These are phyloP conservation scores for Oscarella lobularis DNA, from an alignment of 37 sponge, comb jelly and placozoan genomes.

Conservation along the genomic window DNA sequence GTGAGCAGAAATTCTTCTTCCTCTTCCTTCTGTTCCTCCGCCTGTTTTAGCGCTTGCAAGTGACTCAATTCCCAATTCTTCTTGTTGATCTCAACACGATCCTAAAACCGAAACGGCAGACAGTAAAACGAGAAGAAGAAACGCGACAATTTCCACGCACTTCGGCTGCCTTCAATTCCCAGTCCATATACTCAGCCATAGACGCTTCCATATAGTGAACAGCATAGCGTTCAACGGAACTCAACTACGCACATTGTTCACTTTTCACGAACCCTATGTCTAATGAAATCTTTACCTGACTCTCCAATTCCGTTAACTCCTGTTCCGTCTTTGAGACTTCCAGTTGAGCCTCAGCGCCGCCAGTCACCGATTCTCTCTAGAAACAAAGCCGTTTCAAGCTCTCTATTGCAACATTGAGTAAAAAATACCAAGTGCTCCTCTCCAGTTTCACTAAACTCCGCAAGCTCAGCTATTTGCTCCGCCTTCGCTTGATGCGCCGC, in stretches of 20 bases:
- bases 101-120: conserved; percentile 14
- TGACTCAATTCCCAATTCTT: conserved; percentile 81
- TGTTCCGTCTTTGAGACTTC: conserved; percentile 5
- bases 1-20: conserved; percentile 39
- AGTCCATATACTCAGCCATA: neutral
- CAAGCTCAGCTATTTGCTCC: conserved; percentile 80
- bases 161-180: conserved; percentile 1
- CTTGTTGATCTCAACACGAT: conserved; percentile 59
- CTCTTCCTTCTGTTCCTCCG: conserved; percentile 46
- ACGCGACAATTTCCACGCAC: neutral
- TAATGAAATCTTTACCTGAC: conserved; percentile 7
- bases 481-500: conserved; percentile 64
- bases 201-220: neutral
- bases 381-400: too few relatives aligned
- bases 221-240: neutral
- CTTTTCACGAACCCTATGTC: neutral
- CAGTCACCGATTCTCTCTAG: neutral
- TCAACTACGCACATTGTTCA: conserved; percentile 3
- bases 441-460: conserved; percentile 81
- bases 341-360: neutral
- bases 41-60: conserved; percentile 46
- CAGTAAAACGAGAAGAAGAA: neutral
- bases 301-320: conserved; percentile 10
- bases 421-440: conserved; percentile 21
- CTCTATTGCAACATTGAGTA: neutral